Base-by-base conservation (phyloP, 2,888 invertebrate species). In the Dyspetes luteomarginatus region DNA sequence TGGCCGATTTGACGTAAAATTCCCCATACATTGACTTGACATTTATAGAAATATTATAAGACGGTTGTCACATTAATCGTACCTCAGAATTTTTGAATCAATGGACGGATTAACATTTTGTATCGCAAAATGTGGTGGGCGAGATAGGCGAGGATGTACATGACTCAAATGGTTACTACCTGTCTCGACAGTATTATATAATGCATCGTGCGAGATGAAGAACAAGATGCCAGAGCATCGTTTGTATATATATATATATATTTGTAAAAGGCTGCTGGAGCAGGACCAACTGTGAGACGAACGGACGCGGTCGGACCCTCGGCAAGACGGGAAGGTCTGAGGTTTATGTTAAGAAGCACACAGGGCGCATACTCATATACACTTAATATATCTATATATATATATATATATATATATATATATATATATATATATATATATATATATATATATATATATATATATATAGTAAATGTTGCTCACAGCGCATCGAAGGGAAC, bases 331-430 rank as follows among this genome's bases (percentile, higher is more conserved):
- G 36, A 45, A 73, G 82, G 84, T 60, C 81, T 74, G 84, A 84
- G 85, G 85, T 86, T 86, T 86, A 74, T 84, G 81, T 84, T 85
- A 84, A 85, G 86, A 64, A 78, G 84, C 85, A 83, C 50, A 76
- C 69, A 26, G 12, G 15, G 64, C 74, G 65, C 65, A 69, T 74
- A 67, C 36, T 74, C 43, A 72, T 83, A 72, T 65, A 19, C 24
- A 3, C n/a, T 19, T 12, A 19, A 24, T 52, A 52, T 36, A 64
- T 45, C 4, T 45, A 24, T 30, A 15, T 4, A 26, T 19, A 17
- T 48, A 24, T 52, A 19, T 68, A 26, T 28, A 9, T 22, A 45
- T 22, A 65, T 58, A 28, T 67, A 58, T 50, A 55, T 68, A 41
- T 62, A 22, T 52, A 75, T 62, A 73, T 43, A 60, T 62, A 52